Evolutionary conservation across 2,797 vertebrate species (phyloP), one percentile per base, ranked within the genome.

Genomic region (Sebastes paucispinis): DNA sequence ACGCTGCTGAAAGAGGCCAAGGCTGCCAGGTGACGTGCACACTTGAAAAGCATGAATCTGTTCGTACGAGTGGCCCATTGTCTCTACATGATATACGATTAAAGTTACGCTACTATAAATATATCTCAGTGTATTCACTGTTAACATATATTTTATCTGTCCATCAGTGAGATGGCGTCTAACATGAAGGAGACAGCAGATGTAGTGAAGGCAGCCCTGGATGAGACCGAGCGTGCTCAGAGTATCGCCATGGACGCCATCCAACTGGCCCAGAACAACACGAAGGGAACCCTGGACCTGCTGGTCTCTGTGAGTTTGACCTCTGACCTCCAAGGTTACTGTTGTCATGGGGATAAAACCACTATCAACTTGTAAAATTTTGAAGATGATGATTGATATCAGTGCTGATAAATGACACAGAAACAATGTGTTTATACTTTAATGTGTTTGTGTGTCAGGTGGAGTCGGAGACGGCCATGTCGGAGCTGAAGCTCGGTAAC

Each of bases 141-240:
- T 47, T 47, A 8, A 47, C 8, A 14, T 59, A 6, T 32, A 3
- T 1, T n/a, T 4, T 12, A 0, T 47, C 1, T 72, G 67, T 66
- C 34, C 7, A 0, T 63, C 91, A 99, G 98, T 83, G 95, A 97
- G 85, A 89, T 93, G 67, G 97, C 97, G 6, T 92, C 95, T 5
- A 94, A 95, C 82, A 85, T 97, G 74, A 97, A 96, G 93, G 94
- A 95, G 65, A 95, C 93, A 0, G 93, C 96, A 18, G 96, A 96
- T 6, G 85, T 90, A 68, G 96, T 97, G 75, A 96, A 94, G 87
- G 93, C 89, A 14, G 96, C 96, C 1, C 94, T 99, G 72, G 95
- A 97, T 65, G 96, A 98, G 94, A 96, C 96, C 0, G 96, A 96
- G 92, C 96, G 92, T 9, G 96, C 96, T 87, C 97, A 98, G 88